Evolutionary conservation across 2,113 vertebrate genomes (phyloP).

Genomic region (Nipponia nippon): DNA sequence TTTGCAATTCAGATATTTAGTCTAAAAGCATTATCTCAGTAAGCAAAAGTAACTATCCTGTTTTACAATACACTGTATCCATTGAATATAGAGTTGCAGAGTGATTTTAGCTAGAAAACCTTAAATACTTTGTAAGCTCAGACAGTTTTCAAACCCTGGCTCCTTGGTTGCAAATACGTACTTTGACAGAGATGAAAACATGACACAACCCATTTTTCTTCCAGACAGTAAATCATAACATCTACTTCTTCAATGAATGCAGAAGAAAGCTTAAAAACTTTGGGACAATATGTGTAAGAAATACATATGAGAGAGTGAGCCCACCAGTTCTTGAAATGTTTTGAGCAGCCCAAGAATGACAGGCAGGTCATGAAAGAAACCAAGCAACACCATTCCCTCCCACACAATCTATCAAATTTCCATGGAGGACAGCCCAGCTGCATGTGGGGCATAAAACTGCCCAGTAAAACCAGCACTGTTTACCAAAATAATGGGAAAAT

Average conservation of each 20-base stretch:
- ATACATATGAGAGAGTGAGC: accelerated
- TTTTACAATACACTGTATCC: neutral
- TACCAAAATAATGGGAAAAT: neutral
- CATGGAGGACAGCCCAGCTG: neutral
- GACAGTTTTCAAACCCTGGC: neutral
- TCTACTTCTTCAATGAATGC: neutral
- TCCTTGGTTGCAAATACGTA: neutral
- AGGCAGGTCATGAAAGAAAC: neutral
- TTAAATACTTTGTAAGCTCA: neutral
- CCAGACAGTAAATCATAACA: neutral
- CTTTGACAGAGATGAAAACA: neutral
- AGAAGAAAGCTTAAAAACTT: neutral
- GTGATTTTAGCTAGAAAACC: neutral
- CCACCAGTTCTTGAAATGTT: neutral
- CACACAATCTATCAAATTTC: neutral
- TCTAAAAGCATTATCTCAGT: neutral
- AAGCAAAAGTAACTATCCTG: neutral
- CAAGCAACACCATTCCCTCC: neutral
- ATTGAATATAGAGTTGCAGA: neutral
- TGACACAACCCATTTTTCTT: accelerated
- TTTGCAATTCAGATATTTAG: neutral
- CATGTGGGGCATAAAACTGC: neutral
- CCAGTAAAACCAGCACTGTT: neutral
- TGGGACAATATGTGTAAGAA: neutral
- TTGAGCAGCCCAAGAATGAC: neutral